Conservation (phyloP, 1,140 invertebrate species). For the Portunus trituberculatus region DNA sequence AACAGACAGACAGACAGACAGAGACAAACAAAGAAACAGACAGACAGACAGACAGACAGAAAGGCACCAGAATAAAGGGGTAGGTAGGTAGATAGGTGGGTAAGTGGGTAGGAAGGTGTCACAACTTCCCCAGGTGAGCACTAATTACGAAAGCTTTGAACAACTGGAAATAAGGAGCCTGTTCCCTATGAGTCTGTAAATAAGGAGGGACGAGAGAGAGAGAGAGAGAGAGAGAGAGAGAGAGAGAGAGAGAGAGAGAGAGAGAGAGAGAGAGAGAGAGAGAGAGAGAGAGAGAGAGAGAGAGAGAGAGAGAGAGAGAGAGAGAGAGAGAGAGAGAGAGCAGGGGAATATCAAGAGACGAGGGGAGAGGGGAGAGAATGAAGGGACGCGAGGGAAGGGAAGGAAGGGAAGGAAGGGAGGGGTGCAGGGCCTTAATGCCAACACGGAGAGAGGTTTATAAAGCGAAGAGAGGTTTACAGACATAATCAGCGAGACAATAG, state of each 20-base stretch:
- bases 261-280: background rate
- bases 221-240: background rate
- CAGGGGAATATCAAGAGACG: background rate
- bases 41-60: background rate
- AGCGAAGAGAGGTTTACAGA: constrained; percentile 32
- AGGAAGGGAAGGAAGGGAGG: background rate
- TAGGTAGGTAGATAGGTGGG: too few species aligned
- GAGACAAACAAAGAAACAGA: background rate
- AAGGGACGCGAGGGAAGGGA: constrained; percentile 6
- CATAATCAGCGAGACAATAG: constrained; percentile 44
- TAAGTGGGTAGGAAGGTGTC: background rate
- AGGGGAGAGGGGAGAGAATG: background rate
- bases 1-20: background rate
- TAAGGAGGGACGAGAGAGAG: background rate
- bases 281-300: background rate
- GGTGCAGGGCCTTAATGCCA: background rate
- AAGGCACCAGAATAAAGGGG: too few species aligned
- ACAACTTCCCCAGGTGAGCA: background rate
- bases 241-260: background rate
- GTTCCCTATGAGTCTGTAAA: background rate
- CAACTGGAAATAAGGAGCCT: background rate
- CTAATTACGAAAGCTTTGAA: constrained; percentile 26
- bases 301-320: background rate
- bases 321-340: background rate
- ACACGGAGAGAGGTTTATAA: constrained; percentile 30